Base-by-base conservation (phyloP, 2,888 invertebrate genomes). In the Coronaproctus castanopsis region DNA sequence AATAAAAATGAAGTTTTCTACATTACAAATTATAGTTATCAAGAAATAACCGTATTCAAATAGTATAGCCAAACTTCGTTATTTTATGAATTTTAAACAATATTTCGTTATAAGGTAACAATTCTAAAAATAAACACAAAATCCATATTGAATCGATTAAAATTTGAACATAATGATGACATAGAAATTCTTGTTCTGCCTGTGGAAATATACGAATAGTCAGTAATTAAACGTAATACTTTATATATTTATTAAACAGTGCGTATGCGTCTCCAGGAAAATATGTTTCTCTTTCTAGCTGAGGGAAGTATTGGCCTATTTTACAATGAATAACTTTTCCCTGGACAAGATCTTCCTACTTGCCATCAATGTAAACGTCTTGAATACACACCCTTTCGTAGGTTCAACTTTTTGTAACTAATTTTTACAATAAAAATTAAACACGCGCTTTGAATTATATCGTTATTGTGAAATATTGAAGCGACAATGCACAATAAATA, bases 261-360 rank as follows among this genome's bases (percentile, higher is more conserved):
- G 88, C 91, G 72, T 84, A 87, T 1, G 90, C 87, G 68, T 88
- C 87, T 5, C 90, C 91, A 65, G 82, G 77, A 69, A 95, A 93
- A 71, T 87, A 89, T 0, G 89, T 87, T 19, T 90, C 95, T 57
- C 78, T 78, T 71, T 93, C 91, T 5, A 92, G 83, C 63, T 79
- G 80, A 0, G 86, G 85, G 71, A 89, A 92, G 72, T 95, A 95
- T 68, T 88, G 87, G 0, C 87, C 87, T 3, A 91, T 85, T 66
- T 84, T 82, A 65, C 81, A 79, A 66, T 84, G 82, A 61, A 76
- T 73, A 55, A 80, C 80, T 59, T 82, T 80, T n/a, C 82, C 83
- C 3, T 82, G 79, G 55, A 85, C 83, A 67, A 91, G 75, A 70
- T 88, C 85, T 70, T 85, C 82, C 2, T 78, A 76, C 62, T 81